These are phyloP conservation scores for Sebastes iracundus DNA, from an alignment of 2,797 vertebrate genomes.

Conservation along the genomic window DNA sequence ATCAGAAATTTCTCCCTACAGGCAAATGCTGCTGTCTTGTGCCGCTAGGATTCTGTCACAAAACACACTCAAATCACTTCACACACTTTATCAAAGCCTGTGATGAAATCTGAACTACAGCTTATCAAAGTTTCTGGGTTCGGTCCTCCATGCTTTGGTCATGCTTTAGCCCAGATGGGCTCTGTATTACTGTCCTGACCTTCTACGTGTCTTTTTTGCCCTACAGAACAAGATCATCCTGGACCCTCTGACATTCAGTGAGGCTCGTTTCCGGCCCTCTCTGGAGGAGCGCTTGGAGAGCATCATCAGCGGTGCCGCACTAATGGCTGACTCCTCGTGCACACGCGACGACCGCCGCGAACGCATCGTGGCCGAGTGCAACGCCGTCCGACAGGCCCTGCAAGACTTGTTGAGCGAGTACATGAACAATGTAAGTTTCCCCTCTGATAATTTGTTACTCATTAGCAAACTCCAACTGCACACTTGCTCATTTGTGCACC, in stretches of 20 bases:
- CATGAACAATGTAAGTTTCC: constrained; percentile 96
- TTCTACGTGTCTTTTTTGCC: constrained; percentile 6
- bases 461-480: neutral
- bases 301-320: constrained; percentile 97
- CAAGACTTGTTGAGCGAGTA: constrained; percentile 98
- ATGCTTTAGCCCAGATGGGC: neutral
- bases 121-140: neutral
- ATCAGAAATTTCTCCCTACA: neutral
- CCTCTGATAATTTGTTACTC: neutral
- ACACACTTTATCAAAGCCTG: neutral
- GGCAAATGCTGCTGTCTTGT: constrained; percentile 15
- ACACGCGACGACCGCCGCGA: constrained; percentile 97
- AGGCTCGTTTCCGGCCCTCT: constrained; percentile 96
- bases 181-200: constrained; percentile 24
- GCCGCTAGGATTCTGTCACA: neutral
- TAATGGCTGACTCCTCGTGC: constrained; percentile 99
- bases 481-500: neutral
- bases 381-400: constrained; percentile 95
- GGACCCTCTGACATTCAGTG: constrained; percentile 96
- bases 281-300: constrained; percentile 98
- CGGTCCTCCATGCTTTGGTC: neutral
- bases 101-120: constrained; percentile 1
- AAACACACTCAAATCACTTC: neutral
- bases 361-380: constrained; percentile 97
- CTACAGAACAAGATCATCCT: constrained; percentile 92